Percentiles rank a stretch among this genome's conserved stretches.
Conservation (phyloP, 2,888 invertebrate species). For the Platycheirus rosarum region DNA sequence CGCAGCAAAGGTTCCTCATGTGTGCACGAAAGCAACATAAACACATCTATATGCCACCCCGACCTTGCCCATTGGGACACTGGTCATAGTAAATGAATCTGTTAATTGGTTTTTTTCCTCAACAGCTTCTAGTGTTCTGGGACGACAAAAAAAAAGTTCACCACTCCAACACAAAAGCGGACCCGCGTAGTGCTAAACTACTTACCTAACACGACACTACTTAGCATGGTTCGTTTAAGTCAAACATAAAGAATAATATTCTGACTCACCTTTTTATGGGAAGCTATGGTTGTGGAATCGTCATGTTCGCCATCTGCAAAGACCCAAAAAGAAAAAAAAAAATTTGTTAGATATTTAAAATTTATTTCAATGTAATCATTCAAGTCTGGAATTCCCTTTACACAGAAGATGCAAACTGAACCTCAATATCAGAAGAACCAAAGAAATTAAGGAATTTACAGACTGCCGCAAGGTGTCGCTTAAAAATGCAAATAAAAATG, state of each 20-base stretch:
- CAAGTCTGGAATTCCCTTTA: too few species aligned
- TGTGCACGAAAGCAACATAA: slow-evolving; percentile 1
- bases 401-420: too few species aligned
- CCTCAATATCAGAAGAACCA: too few species aligned
- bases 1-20: slow-evolving; percentile 64
- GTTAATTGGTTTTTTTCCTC: slow-evolving; percentile 58
- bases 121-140: slow-evolving; percentile 34
- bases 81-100: slow-evolving; percentile 66
- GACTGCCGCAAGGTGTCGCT: slow-evolving; percentile 57
- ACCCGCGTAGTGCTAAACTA: slow-evolving; percentile 14
- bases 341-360: slow-evolving; percentile 36
- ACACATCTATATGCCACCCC: slow-evolving; percentile 28
- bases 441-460: slow-evolving; percentile 49
- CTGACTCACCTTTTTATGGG: slow-evolving; percentile 70
- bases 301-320: slow-evolving; percentile 70
- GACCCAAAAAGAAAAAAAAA: slow-evolving; percentile 37
- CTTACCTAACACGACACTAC: slow-evolving; percentile 21
- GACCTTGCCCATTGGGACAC: slow-evolving; percentile 63
- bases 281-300: slow-evolving; percentile 64
- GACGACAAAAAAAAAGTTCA: not conserved
- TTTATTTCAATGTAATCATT: slow-evolving; percentile 34
- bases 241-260: not conserved
- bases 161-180: not conserved
- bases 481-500: slow-evolving; percentile 57
- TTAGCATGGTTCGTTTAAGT: not conserved